These are phyloP conservation scores for Capitella teleta DNA, from an alignment of 1,140 invertebrate species.

Conservation along the genomic window DNA sequence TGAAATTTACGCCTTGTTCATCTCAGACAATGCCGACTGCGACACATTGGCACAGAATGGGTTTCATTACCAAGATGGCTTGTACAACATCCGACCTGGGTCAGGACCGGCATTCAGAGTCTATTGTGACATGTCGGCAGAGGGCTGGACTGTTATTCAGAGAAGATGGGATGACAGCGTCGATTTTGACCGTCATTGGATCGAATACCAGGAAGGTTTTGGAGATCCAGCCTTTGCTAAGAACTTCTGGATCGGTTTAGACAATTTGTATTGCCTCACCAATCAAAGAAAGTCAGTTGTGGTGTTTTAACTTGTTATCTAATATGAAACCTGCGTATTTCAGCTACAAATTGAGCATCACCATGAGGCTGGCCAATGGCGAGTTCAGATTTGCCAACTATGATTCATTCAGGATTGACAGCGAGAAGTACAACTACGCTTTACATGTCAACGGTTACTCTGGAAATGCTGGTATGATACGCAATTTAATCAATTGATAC, in stretches of 20 bases:
- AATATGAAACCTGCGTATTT: too few relatives aligned
- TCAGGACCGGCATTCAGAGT: background rate
- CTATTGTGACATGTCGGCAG: background rate
- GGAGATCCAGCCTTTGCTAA: background rate
- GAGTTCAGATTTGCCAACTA: background rate
- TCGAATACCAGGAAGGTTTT: constrained; percentile 10
- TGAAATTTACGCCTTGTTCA: too few relatives aligned
- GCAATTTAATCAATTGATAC: too few relatives aligned
- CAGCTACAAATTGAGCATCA: background rate
- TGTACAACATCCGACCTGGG: background rate
- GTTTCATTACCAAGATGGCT: background rate
- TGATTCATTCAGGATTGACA: background rate
- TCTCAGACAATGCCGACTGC: background rate
- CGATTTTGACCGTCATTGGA: constrained; percentile 7
- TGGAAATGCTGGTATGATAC: constrained; percentile 1
- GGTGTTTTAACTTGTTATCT: too few relatives aligned
- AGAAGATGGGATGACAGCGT: constrained; percentile 3
- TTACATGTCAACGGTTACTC: constrained; percentile 1
- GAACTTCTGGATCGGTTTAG: constrained; percentile 10
- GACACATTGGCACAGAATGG: background rate
- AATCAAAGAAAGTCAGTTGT: constrained; percentile 1
- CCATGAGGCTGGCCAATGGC: background rate
- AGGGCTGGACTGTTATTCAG: constrained; percentile 8
- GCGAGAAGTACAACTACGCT: background rate
- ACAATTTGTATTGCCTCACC: background rate